phyloP scores from a whole-genome alignment of 2,888 invertebrate species.

The Drosophila aldrichi region DNA sequence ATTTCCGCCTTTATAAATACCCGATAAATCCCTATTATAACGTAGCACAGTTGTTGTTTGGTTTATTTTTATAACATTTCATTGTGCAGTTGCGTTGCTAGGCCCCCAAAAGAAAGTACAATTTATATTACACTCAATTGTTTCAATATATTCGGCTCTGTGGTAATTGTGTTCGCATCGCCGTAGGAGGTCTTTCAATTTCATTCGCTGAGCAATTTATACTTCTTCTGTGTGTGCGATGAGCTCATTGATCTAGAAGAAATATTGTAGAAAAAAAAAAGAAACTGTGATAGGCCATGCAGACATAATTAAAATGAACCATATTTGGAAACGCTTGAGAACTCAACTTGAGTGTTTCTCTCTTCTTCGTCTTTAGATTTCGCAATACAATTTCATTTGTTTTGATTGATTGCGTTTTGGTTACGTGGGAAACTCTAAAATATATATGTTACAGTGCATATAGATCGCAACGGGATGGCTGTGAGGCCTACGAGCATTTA shows the following conservation, averaged over 20 bases:
- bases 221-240: constrained; percentile 16
- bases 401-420: constrained; percentile 15
- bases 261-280: constrained; percentile 3
- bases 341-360: constrained; percentile 7
- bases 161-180: constrained; percentile 17
- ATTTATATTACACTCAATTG: constrained; percentile 32
- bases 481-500: not conserved
- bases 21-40: constrained; percentile 30
- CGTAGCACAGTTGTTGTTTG: constrained; percentile 8
- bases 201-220: constrained; percentile 28
- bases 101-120: constrained; percentile 32
- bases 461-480: not conserved
- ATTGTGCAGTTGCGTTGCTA: constrained; percentile 16
- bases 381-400: not conserved
- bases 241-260: constrained; percentile 33
- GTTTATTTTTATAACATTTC: constrained; percentile 13
- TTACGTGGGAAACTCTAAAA: constrained; percentile 5
- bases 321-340: constrained; percentile 12
- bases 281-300: not conserved
- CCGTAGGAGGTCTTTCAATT: constrained; percentile 34
- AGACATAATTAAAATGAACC: constrained; percentile 12
- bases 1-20: constrained; percentile 49
- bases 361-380: not conserved
- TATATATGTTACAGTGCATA: not conserved
- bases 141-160: constrained; percentile 10